These are phyloP conservation scores for Coluber constrictor DNA, from an alignment of 2,797 vertebrate genomes.

Conservation along the genomic window DNA sequence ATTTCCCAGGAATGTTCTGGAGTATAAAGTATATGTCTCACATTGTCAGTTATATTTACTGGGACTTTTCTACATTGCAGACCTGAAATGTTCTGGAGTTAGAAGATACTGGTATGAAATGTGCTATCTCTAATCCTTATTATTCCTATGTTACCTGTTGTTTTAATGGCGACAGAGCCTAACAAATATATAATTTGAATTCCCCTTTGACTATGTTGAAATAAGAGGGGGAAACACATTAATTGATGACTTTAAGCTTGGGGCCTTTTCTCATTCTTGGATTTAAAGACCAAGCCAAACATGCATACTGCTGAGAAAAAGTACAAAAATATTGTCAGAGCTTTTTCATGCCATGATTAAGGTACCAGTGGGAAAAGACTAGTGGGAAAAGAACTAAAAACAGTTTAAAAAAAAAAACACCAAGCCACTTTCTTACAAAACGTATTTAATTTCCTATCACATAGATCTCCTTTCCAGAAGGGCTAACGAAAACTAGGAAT, in stretches of 20 bases:
- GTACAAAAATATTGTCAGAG: not conserved
- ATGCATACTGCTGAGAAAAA: not conserved
- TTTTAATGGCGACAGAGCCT: not conserved
- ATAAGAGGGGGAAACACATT: not conserved
- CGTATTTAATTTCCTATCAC: not conserved
- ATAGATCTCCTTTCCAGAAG: not conserved
- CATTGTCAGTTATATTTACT: not conserved
- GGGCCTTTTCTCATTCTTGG: not conserved
- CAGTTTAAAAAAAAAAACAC: not conserved
- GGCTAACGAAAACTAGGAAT: not conserved
- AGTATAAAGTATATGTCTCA: not conserved
- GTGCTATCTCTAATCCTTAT: not conserved
- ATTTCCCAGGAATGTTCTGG: not conserved
- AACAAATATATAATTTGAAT: not conserved
- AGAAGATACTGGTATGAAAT: not conserved
- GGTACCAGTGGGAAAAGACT: not conserved
- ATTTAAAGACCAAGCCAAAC: not conserved
- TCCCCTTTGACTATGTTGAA: not conserved
- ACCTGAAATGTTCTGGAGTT: not conserved
- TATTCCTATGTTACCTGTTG: not conserved
- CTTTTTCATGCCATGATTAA: not conserved
- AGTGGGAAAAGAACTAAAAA: not conserved
- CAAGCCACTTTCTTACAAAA: not conserved
- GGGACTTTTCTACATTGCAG: not conserved
- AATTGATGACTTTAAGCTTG: not conserved